Evolutionary conservation across 2,888 invertebrate genomes (phyloP).

Genomic region (Sminthurides aquaticus): DNA sequence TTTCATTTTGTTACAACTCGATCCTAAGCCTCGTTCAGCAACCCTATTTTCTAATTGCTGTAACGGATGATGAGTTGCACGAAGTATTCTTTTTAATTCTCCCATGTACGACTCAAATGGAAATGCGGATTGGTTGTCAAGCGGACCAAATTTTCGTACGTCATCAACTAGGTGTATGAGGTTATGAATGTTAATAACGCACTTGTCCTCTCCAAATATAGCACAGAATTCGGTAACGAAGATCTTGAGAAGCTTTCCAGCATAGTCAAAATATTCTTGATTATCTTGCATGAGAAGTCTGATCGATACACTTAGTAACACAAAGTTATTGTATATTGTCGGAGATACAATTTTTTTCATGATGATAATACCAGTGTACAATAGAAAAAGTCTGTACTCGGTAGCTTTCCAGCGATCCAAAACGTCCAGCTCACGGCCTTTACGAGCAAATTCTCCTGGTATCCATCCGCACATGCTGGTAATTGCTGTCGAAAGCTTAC

Average conservation of each 20-base stretch:
- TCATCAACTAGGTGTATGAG: constrained; percentile 42
- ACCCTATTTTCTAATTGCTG: constrained; percentile 21
- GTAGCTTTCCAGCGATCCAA: constrained; percentile 44
- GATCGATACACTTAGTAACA: constrained; percentile 20
- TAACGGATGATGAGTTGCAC: constrained; percentile 7
- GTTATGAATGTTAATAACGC: constrained; percentile 42
- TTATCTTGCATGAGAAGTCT: constrained; percentile 1
- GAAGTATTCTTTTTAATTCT: constrained; percentile 19
- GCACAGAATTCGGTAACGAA: constrained; percentile 40
- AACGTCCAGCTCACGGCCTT: constrained; percentile 35
- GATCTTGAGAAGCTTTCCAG: constrained; percentile 10
- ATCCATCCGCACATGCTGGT: neutral
- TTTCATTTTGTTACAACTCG: too few species aligned
- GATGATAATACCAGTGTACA: constrained; percentile 42
- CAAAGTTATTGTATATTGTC: constrained; percentile 28
- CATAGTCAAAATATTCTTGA: constrained; percentile 9
- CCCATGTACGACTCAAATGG: constrained; percentile 40
- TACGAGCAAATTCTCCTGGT: constrained; percentile 37
- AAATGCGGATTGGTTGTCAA: constrained; percentile 40
- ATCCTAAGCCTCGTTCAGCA: neutral
- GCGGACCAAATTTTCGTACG: constrained; percentile 31
- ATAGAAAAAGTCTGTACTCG: constrained; percentile 42
- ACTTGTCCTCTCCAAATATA: constrained; percentile 32
- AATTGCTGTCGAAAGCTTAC: neutral
- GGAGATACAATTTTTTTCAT: constrained; percentile 25